Conservation (phyloP, 1,140 invertebrate genomes). For the Riptortus pedestris region DNA sequence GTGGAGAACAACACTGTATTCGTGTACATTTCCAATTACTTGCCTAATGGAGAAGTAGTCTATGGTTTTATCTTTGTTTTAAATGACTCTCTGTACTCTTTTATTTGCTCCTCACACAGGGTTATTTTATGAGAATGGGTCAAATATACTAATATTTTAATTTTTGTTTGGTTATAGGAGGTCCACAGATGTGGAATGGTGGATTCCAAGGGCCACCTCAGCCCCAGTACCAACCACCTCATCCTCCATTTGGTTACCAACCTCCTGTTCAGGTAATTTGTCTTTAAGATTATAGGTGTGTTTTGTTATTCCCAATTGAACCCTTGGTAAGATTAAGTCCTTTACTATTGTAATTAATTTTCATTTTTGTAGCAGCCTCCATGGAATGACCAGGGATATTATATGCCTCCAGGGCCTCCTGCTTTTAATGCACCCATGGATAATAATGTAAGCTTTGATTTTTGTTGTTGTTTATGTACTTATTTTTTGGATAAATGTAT, state of each 20-base stretch:
- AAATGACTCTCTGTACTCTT: too few relatives aligned
- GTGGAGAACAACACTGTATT: too few relatives aligned
- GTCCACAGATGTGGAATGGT: conserved; percentile 9
- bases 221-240: conserved; percentile 12
- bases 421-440: background rate
- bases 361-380: background rate
- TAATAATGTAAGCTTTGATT: conserved; percentile 7
- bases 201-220: conserved; percentile 13
- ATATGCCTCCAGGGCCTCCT: conserved; percentile 3
- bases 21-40: too few relatives aligned
- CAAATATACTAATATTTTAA: too few relatives aligned
- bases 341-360: too few relatives aligned
- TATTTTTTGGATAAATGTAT: background rate
- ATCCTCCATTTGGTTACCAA: conserved; percentile 14
- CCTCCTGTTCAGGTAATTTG: conserved; percentile 7
- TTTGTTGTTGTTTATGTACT: background rate
- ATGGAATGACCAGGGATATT: conserved; percentile 11
- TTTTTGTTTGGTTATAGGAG: conserved; percentile 5
- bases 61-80: too few relatives aligned
- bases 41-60: too few relatives aligned
- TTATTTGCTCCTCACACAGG: too few relatives aligned
- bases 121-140: too few relatives aligned
- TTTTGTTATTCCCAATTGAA: too few relatives aligned
- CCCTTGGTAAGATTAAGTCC: too few relatives aligned
- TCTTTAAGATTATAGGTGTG: background rate